phyloP scores from a whole-genome alignment of 92 coral and sea anemone genomes.

The Micromussa lordhowensis region DNA sequence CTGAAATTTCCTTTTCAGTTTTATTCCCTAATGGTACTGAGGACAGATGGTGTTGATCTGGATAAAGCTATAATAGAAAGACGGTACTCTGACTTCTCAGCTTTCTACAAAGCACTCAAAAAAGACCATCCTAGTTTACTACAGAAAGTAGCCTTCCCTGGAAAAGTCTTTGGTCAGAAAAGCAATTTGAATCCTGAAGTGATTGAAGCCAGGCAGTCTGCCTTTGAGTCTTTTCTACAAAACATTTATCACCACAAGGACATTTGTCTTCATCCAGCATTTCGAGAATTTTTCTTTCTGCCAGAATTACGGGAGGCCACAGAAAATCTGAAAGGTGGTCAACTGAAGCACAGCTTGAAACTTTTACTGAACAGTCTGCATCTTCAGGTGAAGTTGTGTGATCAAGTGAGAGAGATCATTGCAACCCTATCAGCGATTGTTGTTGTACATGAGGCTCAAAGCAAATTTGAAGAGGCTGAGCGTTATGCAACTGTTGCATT shows the following conservation, averaged over 20 bases:
- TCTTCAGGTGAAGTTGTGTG: constrained; percentile 92
- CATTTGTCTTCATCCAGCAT: constrained; percentile 69
- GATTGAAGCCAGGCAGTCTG: constrained; percentile 68
- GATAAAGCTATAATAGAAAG: constrained; percentile 93
- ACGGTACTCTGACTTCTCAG: constrained; percentile 88
- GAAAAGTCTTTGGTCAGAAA: constrained; percentile 82
- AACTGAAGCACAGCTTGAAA: constrained; percentile 74
- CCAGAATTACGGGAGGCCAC: constrained; percentile 83
- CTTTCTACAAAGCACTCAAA: constrained; percentile 86
- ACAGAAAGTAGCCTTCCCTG: constrained; percentile 77
- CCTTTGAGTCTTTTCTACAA: constrained; percentile 78
- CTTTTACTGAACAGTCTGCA: constrained; percentile 90
- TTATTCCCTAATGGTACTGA: constrained; percentile 82
- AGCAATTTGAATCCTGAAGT: constrained; percentile 76
- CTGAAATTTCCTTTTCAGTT: constrained; percentile 56
- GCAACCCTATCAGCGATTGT: constrained; percentile 91
- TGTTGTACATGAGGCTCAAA: constrained; percentile 79
- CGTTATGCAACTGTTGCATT: constrained; percentile 86
- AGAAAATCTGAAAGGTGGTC: constrained; percentile 87
- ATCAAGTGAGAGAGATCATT: constrained; percentile 77
- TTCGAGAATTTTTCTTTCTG: constrained; percentile 90
- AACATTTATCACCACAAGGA: constrained; percentile 61
- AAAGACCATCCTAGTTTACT: constrained; percentile 81
- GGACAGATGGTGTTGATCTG: constrained; percentile 82
- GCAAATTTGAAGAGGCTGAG: constrained; percentile 83